These are phyloP conservation scores for Diaperis boleti DNA, from an alignment of 2,888 invertebrate genomes.

Conservation along the genomic window DNA sequence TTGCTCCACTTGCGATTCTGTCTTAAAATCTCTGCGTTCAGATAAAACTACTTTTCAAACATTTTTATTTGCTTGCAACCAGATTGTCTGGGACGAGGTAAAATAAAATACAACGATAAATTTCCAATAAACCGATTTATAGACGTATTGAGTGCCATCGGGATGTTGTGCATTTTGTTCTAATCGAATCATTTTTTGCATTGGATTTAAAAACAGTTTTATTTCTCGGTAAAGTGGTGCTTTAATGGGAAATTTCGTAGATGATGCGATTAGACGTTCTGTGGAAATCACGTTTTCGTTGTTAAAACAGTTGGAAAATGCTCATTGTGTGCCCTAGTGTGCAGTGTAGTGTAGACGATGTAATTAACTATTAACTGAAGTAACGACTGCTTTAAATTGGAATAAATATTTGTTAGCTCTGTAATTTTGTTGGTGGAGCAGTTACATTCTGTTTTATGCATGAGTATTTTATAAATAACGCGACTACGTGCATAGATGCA, in stretches of 20 bases:
- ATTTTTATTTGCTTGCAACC: neutral
- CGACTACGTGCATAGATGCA: no score
- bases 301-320: neutral
- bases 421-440: no score
- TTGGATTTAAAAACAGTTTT: constrained; percentile 24
- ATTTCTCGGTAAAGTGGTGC: constrained; percentile 5
- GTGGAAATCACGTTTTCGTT: neutral
- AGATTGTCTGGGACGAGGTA: neutral
- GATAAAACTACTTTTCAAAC: neutral
- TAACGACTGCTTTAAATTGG: no score
- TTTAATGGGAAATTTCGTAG: neutral
- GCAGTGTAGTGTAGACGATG: no score
- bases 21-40: neutral
- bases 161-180: neutral
- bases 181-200: constrained; percentile 16
- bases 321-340: neutral
- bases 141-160: neutral
- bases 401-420: no score
- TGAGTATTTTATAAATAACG: no score
- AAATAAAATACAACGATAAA: neutral
- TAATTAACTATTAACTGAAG: no score
- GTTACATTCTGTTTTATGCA: no score
- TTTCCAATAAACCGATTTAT: neutral
- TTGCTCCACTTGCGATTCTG: neutral
- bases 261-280: neutral